Percentiles rank a stretch among this genome's conserved stretches.
phyloP scores from a whole-genome alignment of 2,113 vertebrate species.

The Tychaedon coryphoeus region DNA sequence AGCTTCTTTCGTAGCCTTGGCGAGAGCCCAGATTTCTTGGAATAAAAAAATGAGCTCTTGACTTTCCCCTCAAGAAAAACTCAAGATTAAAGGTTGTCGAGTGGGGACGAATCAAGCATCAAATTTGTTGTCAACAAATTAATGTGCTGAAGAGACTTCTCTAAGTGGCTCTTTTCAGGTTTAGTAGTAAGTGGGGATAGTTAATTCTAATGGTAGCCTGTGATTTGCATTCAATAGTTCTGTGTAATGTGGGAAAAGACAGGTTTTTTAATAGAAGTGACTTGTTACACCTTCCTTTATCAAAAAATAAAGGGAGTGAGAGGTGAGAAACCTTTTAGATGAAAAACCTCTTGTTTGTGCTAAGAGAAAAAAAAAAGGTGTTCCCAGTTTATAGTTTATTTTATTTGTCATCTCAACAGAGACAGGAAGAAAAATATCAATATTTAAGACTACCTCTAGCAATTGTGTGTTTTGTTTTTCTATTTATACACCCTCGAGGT shows the following conservation, averaged over 20 bases:
- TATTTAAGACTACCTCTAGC: conserved; percentile 62
- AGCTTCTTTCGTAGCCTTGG: neutral
- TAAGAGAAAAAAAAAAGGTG: neutral
- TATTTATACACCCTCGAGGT: conserved; percentile 14
- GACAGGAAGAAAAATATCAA: conserved; percentile 59
- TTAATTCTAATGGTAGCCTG: neutral
- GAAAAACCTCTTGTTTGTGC: conserved; percentile 16
- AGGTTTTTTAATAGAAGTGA: neutral
- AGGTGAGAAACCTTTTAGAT: conserved; percentile 12
- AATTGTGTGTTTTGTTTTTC: conserved; percentile 36
- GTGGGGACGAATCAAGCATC: conserved; percentile 42
- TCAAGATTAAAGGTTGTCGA: conserved; percentile 41
- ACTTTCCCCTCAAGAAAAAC: conserved; percentile 23
- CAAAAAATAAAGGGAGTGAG: neutral
- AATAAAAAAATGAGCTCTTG: neutral
- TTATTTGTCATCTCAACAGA: conserved; percentile 47
- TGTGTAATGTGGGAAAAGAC: neutral
- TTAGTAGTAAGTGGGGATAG: neutral
- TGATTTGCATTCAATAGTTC: neutral
- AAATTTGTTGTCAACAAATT: conserved; percentile 28
- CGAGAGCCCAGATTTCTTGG: neutral
- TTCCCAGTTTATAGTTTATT: conserved; percentile 3
- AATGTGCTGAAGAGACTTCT: neutral
- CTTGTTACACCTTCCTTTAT: neutral
- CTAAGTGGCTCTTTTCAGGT: neutral